Evolutionary conservation across 2,888 invertebrate species (phyloP), one percentile per base, ranked within the genome.

Genomic region (Blera fallax): DNA sequence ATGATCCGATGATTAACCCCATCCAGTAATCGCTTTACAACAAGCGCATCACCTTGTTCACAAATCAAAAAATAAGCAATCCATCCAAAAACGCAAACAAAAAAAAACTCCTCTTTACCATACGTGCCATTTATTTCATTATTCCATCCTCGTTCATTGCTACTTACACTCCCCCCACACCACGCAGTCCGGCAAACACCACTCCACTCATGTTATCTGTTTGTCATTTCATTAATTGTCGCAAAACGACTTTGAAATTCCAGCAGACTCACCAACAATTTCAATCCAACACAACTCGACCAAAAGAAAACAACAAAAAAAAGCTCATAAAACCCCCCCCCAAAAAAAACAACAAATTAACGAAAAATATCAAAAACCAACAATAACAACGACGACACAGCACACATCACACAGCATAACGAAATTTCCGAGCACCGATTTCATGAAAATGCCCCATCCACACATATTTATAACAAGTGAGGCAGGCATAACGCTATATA

Each of bases 161-260:
- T 65, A 24, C 10, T 21, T 69, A 5, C 10, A 8, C 65, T 48
- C 16, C 8, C 14, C n/a, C 2, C n/a, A 16, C 11, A 3, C n/a
- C 29, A 64, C 16, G 8, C 29, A 54, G 21, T 40, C 18, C 58
- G 21, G 10, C 64, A 32, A 64, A 64, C 69, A 77, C 56, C 60
- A 62, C 37, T 69, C 56, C 56, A 52, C 60, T 54, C 60, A 54
- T 78, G 78, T 70, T 70, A 72, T 79, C 64, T 72, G 79, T 79
- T 64, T 79, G 79, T 72, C 72, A 65, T 79, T 79, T 79, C 72
- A 50, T 79, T 79, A 79, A 79, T 79, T 79, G 79, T 79, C 72
- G 79, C 79, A 79, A 79, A 79, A 79, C 64, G 79, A 72, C 79
- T 70, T 79, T 79, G 79, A 79, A 72, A 79, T 79, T 79, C 79